phyloP scores from a whole-genome alignment of 2,113 vertebrate species.

The Silurus glanis region DNA sequence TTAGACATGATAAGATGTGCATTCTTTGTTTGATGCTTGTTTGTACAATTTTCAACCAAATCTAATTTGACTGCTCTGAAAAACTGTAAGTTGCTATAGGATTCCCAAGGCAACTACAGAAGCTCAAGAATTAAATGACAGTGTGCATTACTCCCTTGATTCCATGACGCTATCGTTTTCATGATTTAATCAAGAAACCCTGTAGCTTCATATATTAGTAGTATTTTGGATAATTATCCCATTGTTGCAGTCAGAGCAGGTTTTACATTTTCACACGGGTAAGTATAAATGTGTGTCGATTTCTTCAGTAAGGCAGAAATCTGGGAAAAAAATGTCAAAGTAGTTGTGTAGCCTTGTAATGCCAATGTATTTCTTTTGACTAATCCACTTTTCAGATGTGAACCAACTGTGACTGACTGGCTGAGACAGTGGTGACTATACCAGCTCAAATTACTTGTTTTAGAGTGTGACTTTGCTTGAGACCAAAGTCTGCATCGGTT shows the following conservation, averaged over 20 bases:
- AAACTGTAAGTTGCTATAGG: background rate
- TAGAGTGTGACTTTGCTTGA: constrained; percentile 46
- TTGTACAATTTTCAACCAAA: background rate
- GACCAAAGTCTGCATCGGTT: constrained; percentile 50
- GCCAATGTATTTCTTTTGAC: constrained; percentile 49
- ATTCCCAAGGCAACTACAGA: background rate
- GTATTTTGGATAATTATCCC: background rate
- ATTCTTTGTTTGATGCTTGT: background rate
- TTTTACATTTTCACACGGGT: background rate
- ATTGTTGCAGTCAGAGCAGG: background rate
- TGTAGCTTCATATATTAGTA: background rate
- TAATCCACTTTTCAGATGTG: constrained; percentile 73
- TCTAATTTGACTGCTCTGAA: background rate
- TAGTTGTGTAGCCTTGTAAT: constrained; percentile 15
- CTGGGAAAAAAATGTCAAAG: background rate
- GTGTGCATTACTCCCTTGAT: background rate
- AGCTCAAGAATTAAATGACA: background rate
- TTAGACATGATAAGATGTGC: background rate
- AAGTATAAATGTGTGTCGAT: constrained; percentile 8
- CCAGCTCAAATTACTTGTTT: constrained; percentile 59
- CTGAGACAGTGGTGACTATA: constrained; percentile 63
- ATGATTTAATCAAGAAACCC: background rate
- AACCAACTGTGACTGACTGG: constrained; percentile 58
- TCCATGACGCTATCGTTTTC: background rate
- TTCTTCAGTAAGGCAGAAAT: background rate